Conservation (phyloP, 2,888 invertebrate genomes). For the Trissolcus japonicus region DNA sequence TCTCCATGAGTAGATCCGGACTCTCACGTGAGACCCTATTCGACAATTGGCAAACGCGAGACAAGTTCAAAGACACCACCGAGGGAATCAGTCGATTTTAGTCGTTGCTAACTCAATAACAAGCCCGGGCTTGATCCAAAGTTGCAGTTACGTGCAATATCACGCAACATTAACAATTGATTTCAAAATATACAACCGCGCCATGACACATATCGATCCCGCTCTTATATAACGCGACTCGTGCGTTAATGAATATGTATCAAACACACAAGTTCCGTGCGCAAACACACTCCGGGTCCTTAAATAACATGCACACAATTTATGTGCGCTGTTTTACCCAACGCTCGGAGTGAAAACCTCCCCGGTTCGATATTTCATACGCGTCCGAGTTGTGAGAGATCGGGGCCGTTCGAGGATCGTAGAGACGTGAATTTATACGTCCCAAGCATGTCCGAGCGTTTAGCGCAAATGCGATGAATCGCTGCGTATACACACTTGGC, state of each 20-base stretch:
- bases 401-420: conserved; percentile 49
- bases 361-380: conserved; percentile 24
- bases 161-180: conserved; percentile 27
- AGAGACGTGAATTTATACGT: conserved; percentile 55
- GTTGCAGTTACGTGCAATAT: conserved; percentile 3
- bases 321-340: neutral
- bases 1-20: conserved; percentile 65
- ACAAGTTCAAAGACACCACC: conserved; percentile 43
- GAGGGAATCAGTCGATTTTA: conserved; percentile 24
- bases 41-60: conserved; percentile 45
- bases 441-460: conserved; percentile 53
- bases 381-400: conserved; percentile 32
- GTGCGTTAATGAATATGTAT: conserved; percentile 15
- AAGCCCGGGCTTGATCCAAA: neutral
- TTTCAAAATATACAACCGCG: conserved; percentile 7
- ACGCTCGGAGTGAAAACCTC: conserved; percentile 1
- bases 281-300: conserved; percentile 1
- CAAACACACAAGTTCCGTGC: neutral
- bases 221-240: conserved; percentile 1
- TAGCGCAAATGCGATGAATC: conserved; percentile 57
- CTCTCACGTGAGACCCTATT: conserved; percentile 55
- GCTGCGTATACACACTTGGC: conserved; percentile 53
- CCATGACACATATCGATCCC: conserved; percentile 4
- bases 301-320: conserved; percentile 5
- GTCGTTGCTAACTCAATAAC: conserved; percentile 22